Conservation (phyloP, 2,797 vertebrate species). For the Propithecus deckenii region DNA sequence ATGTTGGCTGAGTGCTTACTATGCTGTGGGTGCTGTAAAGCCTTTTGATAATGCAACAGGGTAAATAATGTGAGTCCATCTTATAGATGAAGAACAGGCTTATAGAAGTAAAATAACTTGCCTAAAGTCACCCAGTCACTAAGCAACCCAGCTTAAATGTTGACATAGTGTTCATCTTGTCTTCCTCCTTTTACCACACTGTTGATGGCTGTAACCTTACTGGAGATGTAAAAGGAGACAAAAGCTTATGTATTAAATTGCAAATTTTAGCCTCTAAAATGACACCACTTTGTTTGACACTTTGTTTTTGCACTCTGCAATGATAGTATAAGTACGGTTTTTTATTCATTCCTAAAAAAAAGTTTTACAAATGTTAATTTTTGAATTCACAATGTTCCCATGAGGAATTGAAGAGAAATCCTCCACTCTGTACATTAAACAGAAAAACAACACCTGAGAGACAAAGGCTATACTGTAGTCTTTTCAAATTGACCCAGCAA, state of each 20-base stretch:
- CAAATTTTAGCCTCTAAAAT: background rate
- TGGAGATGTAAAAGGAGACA: background rate
- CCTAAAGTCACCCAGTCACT: background rate
- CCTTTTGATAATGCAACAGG: background rate
- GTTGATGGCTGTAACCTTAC: background rate
- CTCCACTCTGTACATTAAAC: background rate
- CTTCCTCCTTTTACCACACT: background rate
- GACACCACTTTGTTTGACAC: background rate
- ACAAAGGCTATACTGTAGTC: background rate
- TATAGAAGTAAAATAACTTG: slow-evolving; percentile 1
- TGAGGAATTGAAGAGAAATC: slow-evolving; percentile 14
- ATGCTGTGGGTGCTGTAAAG: background rate
- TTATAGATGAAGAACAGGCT: background rate
- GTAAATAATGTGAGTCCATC: background rate
- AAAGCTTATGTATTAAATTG: background rate
- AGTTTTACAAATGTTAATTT: slow-evolving; percentile 2
- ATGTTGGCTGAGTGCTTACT: background rate
- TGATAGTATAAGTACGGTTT: background rate
- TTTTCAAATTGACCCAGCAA: background rate
- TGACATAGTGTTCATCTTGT: background rate
- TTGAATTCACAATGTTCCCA: slow-evolving; percentile 43
- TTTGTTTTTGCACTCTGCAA: slow-evolving; percentile 4
- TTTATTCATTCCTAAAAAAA: background rate
- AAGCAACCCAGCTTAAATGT: background rate
- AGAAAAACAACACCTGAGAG: background rate